Base-by-base conservation (phyloP, 2,113 vertebrate genomes). In the Vombatus ursinus region DNA sequence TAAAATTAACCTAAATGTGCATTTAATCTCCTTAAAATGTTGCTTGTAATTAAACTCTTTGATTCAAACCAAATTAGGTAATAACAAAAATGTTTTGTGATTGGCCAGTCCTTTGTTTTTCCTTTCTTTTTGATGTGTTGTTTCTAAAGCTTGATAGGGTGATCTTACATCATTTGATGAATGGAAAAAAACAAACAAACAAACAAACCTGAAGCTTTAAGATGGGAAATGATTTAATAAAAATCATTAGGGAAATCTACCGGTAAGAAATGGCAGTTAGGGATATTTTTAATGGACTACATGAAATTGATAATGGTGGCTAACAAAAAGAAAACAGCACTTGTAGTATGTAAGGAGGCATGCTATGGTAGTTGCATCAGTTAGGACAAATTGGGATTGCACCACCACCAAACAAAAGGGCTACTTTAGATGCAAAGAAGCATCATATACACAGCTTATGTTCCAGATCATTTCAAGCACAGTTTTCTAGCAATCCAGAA, bases 1-100 rank as follows among this genome's bases (percentile, higher is more conserved):
- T 96, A 91, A 96, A 96, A 97, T 96, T 92, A 96, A 97, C 90
- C 48, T 92, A 96, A 97, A 96, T 93, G 90, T 91, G 44, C 25
- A 68, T 93, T 91, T 94, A 95, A 93, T 68, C 50, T 93, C 93
- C 52, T 94, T 92, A 96, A 89, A 91, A 96, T 94, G 91, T 92
- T 93, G 97, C 95, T 96, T 97, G 28, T 93, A 97, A 93, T 96
- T 97, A 94, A 96, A 94, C 6, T 90, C 31, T 89, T 98, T 37
- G 48, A n/a, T 49, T 96, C 95, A 96, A 96, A 96, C 37, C 14
- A 54, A 97, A 97, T 95, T 95, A 96, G 91, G 91, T 95, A 91
- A 92, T 90, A 91, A 94, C 94, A 93, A 95, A 96, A 96, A 96
- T 94, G 93, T 48, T 96, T 95, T 53, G 51, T 94, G 92, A 95